Base-by-base conservation (phyloP, 1,140 invertebrate genomes). In the Drosophila dunni region DNA sequence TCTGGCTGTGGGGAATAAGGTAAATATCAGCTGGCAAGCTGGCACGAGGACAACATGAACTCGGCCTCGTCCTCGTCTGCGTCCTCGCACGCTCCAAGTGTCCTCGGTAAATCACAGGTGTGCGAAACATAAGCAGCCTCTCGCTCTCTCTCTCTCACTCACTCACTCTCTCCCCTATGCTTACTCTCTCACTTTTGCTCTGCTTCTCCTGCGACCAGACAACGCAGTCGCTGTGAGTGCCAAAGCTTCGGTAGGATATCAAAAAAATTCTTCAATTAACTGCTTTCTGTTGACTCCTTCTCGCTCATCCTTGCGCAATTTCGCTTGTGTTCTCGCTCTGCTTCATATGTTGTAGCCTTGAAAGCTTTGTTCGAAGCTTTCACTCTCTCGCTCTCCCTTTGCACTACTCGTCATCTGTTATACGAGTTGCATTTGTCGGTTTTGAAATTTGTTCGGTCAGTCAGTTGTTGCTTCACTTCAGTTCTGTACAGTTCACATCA, bases 391-490 rank as follows among this genome's bases (percentile, higher is more conserved):
- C 65, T 60, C 48, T 38, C 38, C 71, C 24, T 29, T 29, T 58
- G 54, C 44, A 50, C 34, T 62, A 15, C 36, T 40, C 11, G 24
- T 46, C 44, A 60, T 54, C 48, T 66, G 75, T 77, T 79, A 74
- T 77, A 83, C 79, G 24, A 13, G 24, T 51, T 68, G 68, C 72
- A 63, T 24, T 73, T 48, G 40, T 34, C 67, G 66, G 67, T 88
- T 82, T 82, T 69, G 62, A 68, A 78, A 64, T 24, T n/a, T 15
- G 8, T 60, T 68, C 66, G 67, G 34, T 65, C 71, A 63, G 56
- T 88, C 84, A 88, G 83, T 88, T 88, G 83, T 88, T 88, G 83
- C 83, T 88, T 88, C 83, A 88, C 83, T 60, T 89, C 77, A 88
- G 84, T 84, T 78, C 80, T 53, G 73, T 74, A 40, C 73, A 71